Percentiles rank a stretch among this genome's conserved stretches.
These are phyloP conservation scores for Nilaparvata lugens DNA, from an alignment of 1,140 invertebrate genomes.

Conservation along the genomic window DNA sequence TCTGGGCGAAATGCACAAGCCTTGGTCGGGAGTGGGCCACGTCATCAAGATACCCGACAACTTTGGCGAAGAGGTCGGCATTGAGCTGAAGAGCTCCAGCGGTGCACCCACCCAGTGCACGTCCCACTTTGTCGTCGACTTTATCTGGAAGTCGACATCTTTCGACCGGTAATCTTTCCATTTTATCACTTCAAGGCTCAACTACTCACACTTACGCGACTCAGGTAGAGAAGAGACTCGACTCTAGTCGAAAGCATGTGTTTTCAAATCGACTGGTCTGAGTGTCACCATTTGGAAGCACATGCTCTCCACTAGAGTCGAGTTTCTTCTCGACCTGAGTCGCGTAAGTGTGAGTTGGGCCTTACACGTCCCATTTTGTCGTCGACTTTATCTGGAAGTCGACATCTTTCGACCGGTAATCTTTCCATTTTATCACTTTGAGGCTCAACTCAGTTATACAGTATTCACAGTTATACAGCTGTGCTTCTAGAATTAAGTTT, in stretches of 20 bases:
- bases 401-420: constrained; percentile 91
- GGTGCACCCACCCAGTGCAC: constrained; percentile 86
- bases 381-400: constrained; percentile 99
- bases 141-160: constrained; percentile 99
- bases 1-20: constrained; percentile 83
- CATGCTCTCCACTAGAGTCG: no score
- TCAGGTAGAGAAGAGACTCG: no score
- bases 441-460: no score
- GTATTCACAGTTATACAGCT: no score
- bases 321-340: no score
- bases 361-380: constrained; percentile 91
- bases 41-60: constrained; percentile 99
- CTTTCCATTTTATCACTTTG: no score
- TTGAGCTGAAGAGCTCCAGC: constrained; percentile 86
- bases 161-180: constrained; percentile 99
- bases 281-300: no score
- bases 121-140: constrained; percentile 96
- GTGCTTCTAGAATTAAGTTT: no score
- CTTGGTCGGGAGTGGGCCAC: constrained; percentile 91
- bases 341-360: no score
- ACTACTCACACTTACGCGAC: not conserved
- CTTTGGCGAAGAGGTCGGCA: constrained; percentile 95
- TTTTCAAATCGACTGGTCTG: no score
- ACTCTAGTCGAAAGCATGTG: no score
- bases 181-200: no score